Evolutionary conservation across 2,113 vertebrate species (phyloP), one percentile per base, ranked within the genome.

Genomic region (Rhinichthys klamathensis): DNA sequence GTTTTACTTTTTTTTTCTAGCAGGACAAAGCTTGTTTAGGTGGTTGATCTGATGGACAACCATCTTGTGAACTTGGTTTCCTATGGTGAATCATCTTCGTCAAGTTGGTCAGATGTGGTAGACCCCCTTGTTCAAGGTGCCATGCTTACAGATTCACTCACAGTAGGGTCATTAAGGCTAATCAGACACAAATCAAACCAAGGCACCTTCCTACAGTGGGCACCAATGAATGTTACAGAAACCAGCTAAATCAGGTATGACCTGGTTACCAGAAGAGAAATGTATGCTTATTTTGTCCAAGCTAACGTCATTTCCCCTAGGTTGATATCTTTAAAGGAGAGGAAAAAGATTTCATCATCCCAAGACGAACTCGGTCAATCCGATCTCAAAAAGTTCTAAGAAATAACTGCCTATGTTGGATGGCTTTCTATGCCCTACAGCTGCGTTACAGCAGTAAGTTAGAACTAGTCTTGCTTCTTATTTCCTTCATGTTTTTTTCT

Each of bases 351-450:
- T 67, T 67, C 25, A 81, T 81, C 61, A 46, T 81, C 60, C 79
- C 60, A 67, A 46, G 41, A 65, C 8, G 41, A 63, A 49, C 41
- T 32, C 18, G 13, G 38, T 60, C 16, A 11, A 81, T 67, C 77
- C 0, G 13, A 25, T 21, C 61, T 49, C 18, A 16, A 32, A 81
- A 80, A 44, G 60, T 49, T 81, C 41, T 67, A 18, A 67, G 15
- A 77, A 88, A 89, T 38, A 27, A 65, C 38, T 38, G 25, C 10
- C 60, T 67, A 61, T 49, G 60, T 67, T 51, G 27, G 65, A 60
- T 13, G 30, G 21, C 69, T 54, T 73, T 30, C 35, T 21, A n/a
- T 67, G 25, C 86, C 51, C 54, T 32, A 74, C 38, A 84, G 78
- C 82, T 41, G 30, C 6, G 6, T 27, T 49, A 67, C n/a, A 30